Percentiles rank a stretch among this genome's conserved stretches.
Evolutionary conservation across 2,113 vertebrate species (phyloP).

Genomic region (Saimiri boliviensis): DNA sequence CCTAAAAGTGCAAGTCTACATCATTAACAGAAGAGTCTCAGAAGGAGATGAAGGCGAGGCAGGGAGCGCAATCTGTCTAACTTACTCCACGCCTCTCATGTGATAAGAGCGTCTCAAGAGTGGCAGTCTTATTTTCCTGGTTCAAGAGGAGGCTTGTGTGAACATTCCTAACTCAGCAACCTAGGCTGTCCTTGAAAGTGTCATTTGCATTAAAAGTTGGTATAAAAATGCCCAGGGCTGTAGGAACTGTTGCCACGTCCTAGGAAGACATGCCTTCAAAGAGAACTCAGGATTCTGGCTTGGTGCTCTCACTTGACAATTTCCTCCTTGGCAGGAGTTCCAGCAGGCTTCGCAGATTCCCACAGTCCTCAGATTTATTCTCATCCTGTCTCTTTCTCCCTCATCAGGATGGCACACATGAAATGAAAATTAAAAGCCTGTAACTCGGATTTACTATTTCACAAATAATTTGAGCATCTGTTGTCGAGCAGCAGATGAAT

Average conservation of each 20-base stretch:
- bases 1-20: neutral
- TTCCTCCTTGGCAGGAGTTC: neutral
- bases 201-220: neutral
- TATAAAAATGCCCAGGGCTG: neutral
- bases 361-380: neutral
- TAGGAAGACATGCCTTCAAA: neutral
- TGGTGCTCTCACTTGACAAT: neutral
- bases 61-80: neutral
- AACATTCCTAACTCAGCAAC: neutral
- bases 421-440: neutral
- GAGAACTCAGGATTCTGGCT: neutral
- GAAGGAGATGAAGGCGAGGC: neutral
- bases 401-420: neutral
- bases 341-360: neutral
- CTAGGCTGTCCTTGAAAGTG: neutral
- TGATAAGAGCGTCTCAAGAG: neutral
- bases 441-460: neutral
- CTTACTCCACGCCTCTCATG: fast-evolving
- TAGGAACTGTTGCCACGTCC: neutral
- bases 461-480: neutral
- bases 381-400: neutral
- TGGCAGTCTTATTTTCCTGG: neutral
- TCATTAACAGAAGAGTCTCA: neutral
- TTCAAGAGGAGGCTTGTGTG: neutral
- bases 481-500: neutral